Conservation (phyloP, 1,140 invertebrate species). For the Atta texana region DNA sequence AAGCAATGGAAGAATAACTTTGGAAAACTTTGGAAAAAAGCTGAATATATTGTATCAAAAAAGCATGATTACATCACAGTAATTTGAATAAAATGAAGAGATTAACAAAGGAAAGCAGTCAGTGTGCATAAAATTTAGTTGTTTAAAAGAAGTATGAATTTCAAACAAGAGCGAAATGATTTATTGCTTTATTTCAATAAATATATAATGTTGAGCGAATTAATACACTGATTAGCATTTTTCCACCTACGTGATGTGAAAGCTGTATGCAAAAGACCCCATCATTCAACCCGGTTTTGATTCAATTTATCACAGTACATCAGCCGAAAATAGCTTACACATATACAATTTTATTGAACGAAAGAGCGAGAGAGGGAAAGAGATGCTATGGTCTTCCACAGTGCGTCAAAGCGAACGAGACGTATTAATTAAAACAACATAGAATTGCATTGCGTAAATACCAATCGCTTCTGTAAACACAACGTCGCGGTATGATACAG, state of each 20-base stretch:
- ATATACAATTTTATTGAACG: conserved; percentile 41
- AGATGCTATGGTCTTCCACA: conserved; percentile 60
- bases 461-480: conserved; percentile 38
- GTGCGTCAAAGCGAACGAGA: conserved; percentile 51
- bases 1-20: too few species aligned
- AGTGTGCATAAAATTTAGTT: conserved; percentile 1
- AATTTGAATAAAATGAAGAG: background rate
- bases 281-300: conserved; percentile 17
- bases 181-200: background rate
- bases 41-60: too few species aligned
- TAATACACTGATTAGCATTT: conserved; percentile 37
- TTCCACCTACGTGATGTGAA: conserved; percentile 10
- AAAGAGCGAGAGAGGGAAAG: background rate
- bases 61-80: background rate
- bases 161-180: background rate
- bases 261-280: background rate
- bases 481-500: conserved; percentile 29
- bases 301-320: conserved; percentile 41
- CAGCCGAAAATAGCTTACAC: conserved; percentile 41
- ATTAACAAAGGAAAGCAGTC: background rate
- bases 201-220: background rate
- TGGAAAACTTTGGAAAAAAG: too few species aligned
- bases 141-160: background rate
- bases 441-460: conserved; percentile 61
- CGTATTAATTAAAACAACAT: conserved; percentile 65